These are phyloP conservation scores for Elanoides forficatus DNA, from an alignment of 2,113 vertebrate genomes.

Conservation along the genomic window DNA sequence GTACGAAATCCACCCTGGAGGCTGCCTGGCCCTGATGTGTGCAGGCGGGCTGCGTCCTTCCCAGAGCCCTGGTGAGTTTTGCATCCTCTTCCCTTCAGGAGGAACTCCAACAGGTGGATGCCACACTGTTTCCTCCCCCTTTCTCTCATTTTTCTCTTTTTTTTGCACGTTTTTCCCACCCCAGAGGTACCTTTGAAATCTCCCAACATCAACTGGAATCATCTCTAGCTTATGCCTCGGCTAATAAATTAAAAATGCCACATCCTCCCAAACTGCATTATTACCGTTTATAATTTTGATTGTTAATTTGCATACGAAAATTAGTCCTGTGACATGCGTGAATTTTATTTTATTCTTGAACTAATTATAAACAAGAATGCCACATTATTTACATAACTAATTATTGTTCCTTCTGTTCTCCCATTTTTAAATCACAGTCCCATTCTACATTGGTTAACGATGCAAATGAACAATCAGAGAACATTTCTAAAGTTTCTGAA, in stretches of 20 bases:
- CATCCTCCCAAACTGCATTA: constrained; percentile 90
- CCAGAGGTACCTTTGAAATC: constrained; percentile 59
- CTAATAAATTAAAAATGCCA: constrained; percentile 92
- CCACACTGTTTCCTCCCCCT: background rate
- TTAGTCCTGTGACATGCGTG: constrained; percentile 95
- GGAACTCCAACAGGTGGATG: background rate
- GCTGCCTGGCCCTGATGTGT: fast-evolving
- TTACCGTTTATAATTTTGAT: constrained; percentile 98
- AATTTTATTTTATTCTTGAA: constrained; percentile 88
- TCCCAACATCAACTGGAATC: constrained; percentile 81
- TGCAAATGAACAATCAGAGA: constrained; percentile 79
- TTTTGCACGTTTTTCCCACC: constrained; percentile 17
- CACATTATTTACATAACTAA: constrained; percentile 99
- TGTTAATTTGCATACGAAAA: constrained; percentile 99
- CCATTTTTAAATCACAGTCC: constrained; percentile 73
- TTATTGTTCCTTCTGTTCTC: constrained; percentile 98
- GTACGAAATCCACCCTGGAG: fast-evolving
- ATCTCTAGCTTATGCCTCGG: constrained; percentile 70
- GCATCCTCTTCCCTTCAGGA: background rate
- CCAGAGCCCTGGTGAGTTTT: background rate
- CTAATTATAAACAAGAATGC: constrained; percentile 99
- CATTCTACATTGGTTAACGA: constrained; percentile 70
- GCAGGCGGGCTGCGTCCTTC: fast-evolving
- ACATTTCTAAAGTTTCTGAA: constrained; percentile 78
- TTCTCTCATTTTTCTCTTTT: background rate